These are phyloP conservation scores for Hydropotes inermis DNA, from an alignment of 2,113 vertebrate species.

Conservation along the genomic window DNA sequence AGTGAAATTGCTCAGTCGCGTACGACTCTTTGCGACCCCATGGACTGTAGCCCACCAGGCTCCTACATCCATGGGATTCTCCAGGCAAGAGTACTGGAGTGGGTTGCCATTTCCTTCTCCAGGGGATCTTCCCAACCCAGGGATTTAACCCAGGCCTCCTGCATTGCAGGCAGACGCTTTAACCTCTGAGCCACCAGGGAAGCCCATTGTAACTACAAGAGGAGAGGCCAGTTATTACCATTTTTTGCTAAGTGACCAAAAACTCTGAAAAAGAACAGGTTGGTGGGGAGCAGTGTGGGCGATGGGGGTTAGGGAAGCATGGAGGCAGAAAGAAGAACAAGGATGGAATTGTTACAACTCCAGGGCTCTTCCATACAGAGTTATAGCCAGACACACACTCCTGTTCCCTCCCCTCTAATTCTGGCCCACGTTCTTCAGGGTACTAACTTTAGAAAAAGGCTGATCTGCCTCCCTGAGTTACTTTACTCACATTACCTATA, in stretches of 20 bases:
- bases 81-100: too few species aligned
- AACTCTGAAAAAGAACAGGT: not conserved
- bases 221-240: not conserved
- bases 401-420: not conserved
- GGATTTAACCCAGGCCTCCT: too few species aligned
- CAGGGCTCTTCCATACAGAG: not conserved
- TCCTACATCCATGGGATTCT: too few species aligned
- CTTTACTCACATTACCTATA: not conserved
- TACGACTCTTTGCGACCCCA: too few species aligned
- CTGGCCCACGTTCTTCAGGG: not conserved
- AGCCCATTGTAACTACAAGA: not conserved
- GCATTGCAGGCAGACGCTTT: too few species aligned
- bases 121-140: too few species aligned
- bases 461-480: not conserved
- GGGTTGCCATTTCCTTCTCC: too few species aligned
- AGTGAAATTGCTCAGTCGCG: too few species aligned
- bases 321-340: not conserved
- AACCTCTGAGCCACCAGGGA: too few species aligned
- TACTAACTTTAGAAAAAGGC: not conserved
- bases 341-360: not conserved
- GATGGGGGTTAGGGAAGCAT: not conserved
- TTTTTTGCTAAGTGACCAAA: not conserved
- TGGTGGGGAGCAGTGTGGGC: not conserved
- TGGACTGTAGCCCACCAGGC: too few species aligned
- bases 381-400: not conserved